A percentile compares a stretch with the other conserved stretches of the same genome.
These are phyloP conservation scores for Cyprinella venusta DNA, from an alignment of 2,797 vertebrate genomes.

Conservation along the genomic window DNA sequence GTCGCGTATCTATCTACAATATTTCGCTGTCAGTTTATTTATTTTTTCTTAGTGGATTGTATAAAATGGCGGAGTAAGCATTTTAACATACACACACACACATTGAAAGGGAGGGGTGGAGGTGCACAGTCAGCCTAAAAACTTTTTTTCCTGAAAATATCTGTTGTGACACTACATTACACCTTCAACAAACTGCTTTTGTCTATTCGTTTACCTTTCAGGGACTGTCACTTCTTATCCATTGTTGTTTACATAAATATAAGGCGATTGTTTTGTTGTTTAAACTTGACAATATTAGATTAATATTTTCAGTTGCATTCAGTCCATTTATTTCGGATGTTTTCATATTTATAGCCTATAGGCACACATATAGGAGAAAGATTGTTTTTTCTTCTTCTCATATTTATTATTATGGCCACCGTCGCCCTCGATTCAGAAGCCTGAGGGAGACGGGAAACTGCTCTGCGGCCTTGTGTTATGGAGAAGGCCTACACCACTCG, in stretches of 20 bases:
- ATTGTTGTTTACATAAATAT: constrained; percentile 30
- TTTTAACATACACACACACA: constrained; percentile 51
- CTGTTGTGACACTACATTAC: constrained; percentile 71
- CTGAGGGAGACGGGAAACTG: constrained; percentile 52
- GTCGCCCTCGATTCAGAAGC: constrained; percentile 44
- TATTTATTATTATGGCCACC: not conserved
- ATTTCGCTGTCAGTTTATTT: not conserved
- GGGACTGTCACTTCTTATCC: constrained; percentile 63
- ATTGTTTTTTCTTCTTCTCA: not conserved
- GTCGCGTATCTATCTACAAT: constrained; percentile 58
- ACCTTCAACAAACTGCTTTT: constrained; percentile 5
- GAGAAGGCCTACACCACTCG: constrained; percentile 73
- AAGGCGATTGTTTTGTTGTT: not conserved
- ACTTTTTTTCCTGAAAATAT: constrained; percentile 79
- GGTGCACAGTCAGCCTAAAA: constrained; percentile 73
- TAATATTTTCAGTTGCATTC: constrained; percentile 2
- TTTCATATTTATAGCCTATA: not conserved
- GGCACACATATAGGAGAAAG: too few relatives aligned
- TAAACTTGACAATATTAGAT: constrained; percentile 28
- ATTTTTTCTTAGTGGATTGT: constrained; percentile 9
- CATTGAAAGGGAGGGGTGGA: constrained; percentile 73
- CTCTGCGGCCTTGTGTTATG: constrained; percentile 72
- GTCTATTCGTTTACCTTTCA: not conserved
- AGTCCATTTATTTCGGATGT: not conserved
- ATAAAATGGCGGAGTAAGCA: constrained; percentile 39